Base-by-base conservation (phyloP, 2,888 invertebrate species). In the Antheraea yamamai region DNA sequence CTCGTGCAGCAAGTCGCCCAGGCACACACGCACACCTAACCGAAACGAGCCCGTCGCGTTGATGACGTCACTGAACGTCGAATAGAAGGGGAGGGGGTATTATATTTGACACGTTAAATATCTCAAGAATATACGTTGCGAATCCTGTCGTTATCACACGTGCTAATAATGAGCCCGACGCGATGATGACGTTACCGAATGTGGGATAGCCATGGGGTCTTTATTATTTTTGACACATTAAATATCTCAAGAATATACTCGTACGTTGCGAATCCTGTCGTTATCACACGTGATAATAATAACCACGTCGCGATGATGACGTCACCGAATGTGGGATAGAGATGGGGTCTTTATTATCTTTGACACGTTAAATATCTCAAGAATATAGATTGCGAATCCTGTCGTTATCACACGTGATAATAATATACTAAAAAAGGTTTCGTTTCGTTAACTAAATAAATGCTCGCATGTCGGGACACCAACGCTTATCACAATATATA, bases 401-500 rank as follows among this genome's bases (percentile, higher is more conserved):
- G 81, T 80, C 82, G 88, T 89, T 89, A 87, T 39, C 35, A 39
- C 91, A 90, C 91, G 90, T 87, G 61, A 61, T 10, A 23, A 85
- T 85, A 83, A 85, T 84, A 82, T 86, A 85, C 83, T 83, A 82
- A 81, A 84, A 70, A 87, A 84, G 84, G 83, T 87, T 86, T 87
- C 88, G 86, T 87, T 89, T 88, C 87, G 89, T 89, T 92, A 93
- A 88, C 91, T 91, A 92, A 92, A 91, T 94, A 94, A 94, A 95
- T 94, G 94, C 94, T 93, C 92, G 89, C 89, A 92, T 90, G 90
- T 90, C 92, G 92, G 93, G 94, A 93, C 93, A 93, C 92, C 92
- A 94, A 93, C 91, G 91, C 94, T 94, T 94, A 95, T 95, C 94
- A 94, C 94, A 94, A 92, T 93, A 93, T 93, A 94, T 93, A 95